Percentiles rank a stretch among this genome's conserved stretches.
phyloP scores from a whole-genome alignment of 2,797 vertebrate species.

The Gobionotothen gibberifrons region DNA sequence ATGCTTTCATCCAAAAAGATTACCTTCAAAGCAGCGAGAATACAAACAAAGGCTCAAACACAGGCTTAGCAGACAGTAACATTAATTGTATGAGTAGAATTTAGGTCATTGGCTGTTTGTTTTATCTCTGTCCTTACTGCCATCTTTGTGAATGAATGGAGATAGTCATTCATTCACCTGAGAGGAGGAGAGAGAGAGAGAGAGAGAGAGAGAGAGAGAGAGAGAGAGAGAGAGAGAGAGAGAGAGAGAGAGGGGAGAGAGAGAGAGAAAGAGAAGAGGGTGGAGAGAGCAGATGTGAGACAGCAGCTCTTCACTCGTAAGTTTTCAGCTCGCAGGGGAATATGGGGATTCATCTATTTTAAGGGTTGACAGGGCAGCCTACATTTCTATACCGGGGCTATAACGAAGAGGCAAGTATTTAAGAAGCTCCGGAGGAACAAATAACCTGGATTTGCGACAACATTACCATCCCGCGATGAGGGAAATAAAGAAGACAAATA shows the following conservation, averaged over 20 bases:
- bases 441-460: conserved; percentile 33
- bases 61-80: not conserved
- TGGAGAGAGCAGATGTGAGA: conserved; percentile 31
- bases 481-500: conserved; percentile 12
- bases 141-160: conserved; percentile 47
- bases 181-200: not conserved
- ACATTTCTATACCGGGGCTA: conserved; percentile 19
- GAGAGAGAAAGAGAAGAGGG: conserved; percentile 25
- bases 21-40: not conserved
- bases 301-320: conserved; percentile 52
- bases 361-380: conserved; percentile 26
- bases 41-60: not conserved
- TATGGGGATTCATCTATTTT: conserved; percentile 54
- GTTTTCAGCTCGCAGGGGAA: conserved; percentile 60
- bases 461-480: conserved; percentile 17
- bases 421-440: conserved; percentile 17
- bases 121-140: conserved; percentile 10
- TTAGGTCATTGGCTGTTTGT: conserved; percentile 29
- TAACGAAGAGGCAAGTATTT: conserved; percentile 20
- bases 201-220: not conserved
- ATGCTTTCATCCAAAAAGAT: too few relatives aligned
- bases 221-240: conserved; percentile 1
- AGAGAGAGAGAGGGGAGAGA: conserved; percentile 7
- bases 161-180: conserved; percentile 53
- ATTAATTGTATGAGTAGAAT: conserved; percentile 32